Evolutionary conservation across 2,113 vertebrate genomes (phyloP).

Genomic region (Xiphias gladius): DNA sequence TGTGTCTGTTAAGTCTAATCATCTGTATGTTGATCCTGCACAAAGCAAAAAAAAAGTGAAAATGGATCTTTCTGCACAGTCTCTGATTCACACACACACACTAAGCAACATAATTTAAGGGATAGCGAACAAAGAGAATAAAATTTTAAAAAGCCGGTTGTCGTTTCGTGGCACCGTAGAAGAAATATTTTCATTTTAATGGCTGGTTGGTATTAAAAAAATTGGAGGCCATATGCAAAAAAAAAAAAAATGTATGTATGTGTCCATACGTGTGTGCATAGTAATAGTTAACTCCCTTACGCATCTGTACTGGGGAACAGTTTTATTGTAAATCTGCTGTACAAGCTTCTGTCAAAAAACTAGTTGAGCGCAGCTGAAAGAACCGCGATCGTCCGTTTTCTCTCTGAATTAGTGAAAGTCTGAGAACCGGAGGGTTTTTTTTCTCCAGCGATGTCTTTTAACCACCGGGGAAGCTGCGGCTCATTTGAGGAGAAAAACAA

Average conservation of each 20-base stretch:
- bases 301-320: too few species aligned
- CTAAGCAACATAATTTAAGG: too few species aligned
- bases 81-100: background rate
- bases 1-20: background rate
- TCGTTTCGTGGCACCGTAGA: background rate
- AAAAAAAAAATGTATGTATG: too few species aligned
- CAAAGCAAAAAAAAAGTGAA: constrained; percentile 5
- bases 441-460: too few species aligned
- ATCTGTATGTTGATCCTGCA: background rate
- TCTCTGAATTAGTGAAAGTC: background rate
- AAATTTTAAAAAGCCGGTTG: too few species aligned
- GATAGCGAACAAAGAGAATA: background rate
- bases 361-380: background rate
- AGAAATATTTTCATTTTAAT: too few species aligned
- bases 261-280: too few species aligned
- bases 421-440: background rate
- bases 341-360: too few species aligned
- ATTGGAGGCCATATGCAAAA: too few species aligned
- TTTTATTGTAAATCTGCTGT: background rate
- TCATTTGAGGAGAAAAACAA: background rate
- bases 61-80: background rate
- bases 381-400: too few species aligned
- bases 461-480: background rate
- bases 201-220: too few species aligned
- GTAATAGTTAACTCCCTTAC: too few species aligned